These are phyloP conservation scores for Charina bottae DNA, from an alignment of 2,113 vertebrate species.

Conservation along the genomic window DNA sequence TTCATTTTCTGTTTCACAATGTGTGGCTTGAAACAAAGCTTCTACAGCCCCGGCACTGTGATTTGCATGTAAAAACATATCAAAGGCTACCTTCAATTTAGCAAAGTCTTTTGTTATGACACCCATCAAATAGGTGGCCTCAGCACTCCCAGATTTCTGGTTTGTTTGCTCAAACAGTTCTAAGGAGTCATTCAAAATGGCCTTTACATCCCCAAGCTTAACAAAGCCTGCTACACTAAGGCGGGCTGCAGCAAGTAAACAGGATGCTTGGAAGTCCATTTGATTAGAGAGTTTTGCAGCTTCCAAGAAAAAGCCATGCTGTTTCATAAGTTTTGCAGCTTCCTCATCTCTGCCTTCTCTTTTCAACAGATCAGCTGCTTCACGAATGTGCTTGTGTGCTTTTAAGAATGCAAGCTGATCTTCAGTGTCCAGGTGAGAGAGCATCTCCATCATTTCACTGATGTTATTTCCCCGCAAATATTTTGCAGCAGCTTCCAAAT, in stretches of 20 bases:
- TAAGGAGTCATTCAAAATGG: conserved; percentile 68
- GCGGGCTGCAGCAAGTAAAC: conserved; percentile 74
- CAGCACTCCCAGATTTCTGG: conserved; percentile 67
- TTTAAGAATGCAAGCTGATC: conserved; percentile 81
- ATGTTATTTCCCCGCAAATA: conserved; percentile 71
- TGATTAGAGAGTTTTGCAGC: conserved; percentile 73
- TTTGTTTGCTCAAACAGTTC: conserved; percentile 68
- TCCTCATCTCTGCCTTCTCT: conserved; percentile 74
- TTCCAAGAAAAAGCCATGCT: conserved; percentile 74
- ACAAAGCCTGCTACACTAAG: conserved; percentile 34
- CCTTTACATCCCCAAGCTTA: conserved; percentile 4
- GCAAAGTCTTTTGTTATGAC: conserved; percentile 63
- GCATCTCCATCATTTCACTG: conserved; percentile 74
- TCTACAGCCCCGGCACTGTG: conserved; percentile 77
- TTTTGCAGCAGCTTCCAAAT: conserved; percentile 79
- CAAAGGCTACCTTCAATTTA: conserved; percentile 59
- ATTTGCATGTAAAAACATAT: conserved; percentile 64
- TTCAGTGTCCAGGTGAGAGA: conserved; percentile 76
- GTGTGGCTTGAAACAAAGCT: conserved; percentile 64
- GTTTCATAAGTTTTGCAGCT: conserved; percentile 78
- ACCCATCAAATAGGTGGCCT: conserved; percentile 75
- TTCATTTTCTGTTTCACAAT: conserved; percentile 32
- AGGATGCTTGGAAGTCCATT: conserved; percentile 73
- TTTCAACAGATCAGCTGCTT: conserved; percentile 76
- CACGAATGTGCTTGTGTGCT: conserved; percentile 67